Evolutionary conservation across 2,888 invertebrate species (phyloP), one percentile per base, ranked within the genome.

Genomic region (Parelbella ahira): DNA sequence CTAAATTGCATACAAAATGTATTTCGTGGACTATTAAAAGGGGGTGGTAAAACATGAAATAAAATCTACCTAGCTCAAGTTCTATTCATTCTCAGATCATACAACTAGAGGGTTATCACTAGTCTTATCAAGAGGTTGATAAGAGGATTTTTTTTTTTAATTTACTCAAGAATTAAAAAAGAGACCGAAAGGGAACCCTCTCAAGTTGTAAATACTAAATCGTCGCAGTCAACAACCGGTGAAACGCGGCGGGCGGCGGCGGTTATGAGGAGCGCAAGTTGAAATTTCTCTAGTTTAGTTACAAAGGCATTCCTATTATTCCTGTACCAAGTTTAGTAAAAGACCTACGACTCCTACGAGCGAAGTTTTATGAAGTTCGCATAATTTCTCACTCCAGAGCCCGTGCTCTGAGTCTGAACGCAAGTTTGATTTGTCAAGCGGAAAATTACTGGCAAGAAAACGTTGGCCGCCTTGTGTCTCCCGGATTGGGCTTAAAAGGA

Each of bases 391-490:
- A 20, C 27, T 24, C 9, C 13, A 27, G 13, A 19, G 25, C 37
- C 12, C 19, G 37, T 24, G 23, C 23, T 23, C 11, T 12, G 24
- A 39, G 36, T 30, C 47, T 49, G 50, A 46, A 12, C 58, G 56
- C 61, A 63, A 70, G 67, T 76, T 72, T 70, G 72, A 72, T 69
- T 68, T 68, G 72, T 71, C 66, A 65, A 68, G 69, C 76, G 81
- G 66, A 70, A 80, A 81, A 79, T 81, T 74, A 69, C 32, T 10
- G 18, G 19, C 32, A 12, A 19, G 20, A n/a, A n/a, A n/a, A 27
- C 19, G 39, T 41, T 27, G 39, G 25, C 20, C 39, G n/a, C 24
- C 29, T 8, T 28, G 24, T 18, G 12, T 24, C 20, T 20, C 11
- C 9, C 19, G 19, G 32, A 24, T 15, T 23, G 5, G 5, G 11